phyloP scores from a whole-genome alignment of 2,797 vertebrate species.

The Toxotes lorentzi region DNA sequence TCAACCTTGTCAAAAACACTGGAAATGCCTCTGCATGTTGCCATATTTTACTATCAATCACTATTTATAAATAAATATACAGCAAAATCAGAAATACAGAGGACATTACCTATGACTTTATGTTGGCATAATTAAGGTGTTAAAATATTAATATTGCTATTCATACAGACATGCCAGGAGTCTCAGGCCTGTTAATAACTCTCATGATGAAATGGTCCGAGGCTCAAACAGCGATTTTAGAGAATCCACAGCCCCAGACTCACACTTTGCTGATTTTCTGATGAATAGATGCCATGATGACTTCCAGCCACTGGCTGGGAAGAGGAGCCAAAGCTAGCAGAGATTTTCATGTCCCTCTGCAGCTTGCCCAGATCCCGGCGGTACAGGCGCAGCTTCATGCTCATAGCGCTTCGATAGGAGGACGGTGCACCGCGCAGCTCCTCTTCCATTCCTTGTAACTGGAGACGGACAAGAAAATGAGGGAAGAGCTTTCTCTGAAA shows the following conservation, averaged over 20 bases:
- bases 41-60: not conserved
- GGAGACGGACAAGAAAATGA: slow-evolving; percentile 2
- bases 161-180: not conserved
- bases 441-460: slow-evolving; percentile 96
- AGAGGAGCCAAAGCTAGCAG: slow-evolving; percentile 80
- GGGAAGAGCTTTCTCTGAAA: not conserved
- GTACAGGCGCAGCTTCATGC: slow-evolving; percentile 90
- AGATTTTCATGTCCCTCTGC: slow-evolving; percentile 90
- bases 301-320: slow-evolving; percentile 76
- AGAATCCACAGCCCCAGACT: slow-evolving; percentile 67
- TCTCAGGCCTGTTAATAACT: not conserved
- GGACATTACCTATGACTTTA: too few relatives aligned
- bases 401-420: slow-evolving; percentile 91
- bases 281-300: slow-evolving; percentile 83
- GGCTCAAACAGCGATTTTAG: not conserved
- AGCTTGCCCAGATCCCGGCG: slow-evolving; percentile 91
- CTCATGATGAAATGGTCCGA: not conserved
- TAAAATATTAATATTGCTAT: not conserved
- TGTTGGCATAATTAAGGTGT: not conserved
- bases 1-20: not conserved
- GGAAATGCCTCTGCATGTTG: not conserved
- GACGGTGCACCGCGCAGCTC: slow-evolving; percentile 90
- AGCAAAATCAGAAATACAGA: not conserved
- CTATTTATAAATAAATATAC: not conserved
- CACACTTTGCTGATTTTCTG: slow-evolving; percentile 93